Evolutionary conservation across 2,888 invertebrate species (phyloP), one percentile per base, ranked within the genome.

Genomic region (Heterodera filipjevi): DNA sequence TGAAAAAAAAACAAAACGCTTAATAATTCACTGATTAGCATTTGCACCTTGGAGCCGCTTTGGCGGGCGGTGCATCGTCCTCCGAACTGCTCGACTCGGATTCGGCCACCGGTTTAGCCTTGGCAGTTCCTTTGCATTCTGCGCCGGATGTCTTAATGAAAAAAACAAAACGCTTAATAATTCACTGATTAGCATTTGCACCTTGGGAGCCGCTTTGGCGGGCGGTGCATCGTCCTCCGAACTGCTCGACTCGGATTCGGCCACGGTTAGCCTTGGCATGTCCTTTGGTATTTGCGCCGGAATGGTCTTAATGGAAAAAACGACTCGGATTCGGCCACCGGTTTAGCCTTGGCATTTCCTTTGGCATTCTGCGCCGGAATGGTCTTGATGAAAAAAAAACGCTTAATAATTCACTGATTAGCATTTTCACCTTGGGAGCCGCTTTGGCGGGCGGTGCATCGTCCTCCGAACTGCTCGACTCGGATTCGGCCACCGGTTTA

Each of bases 141-240:
- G n/a, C n/a, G 22, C n/a, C 32, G 70, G n/a, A 12, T n/a, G 53
- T 44, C 35, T 82, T n/a, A n/a, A n/a, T n/a, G n/a, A 46, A 14
- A 33, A 32, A 71, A n/a, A n/a, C n/a, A 27, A 30, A 71, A 71
- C n/a, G 2, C 46, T n/a, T 1, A 8, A 44, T 30, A 27, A 71
- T 12, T 14, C 14, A 12, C 1, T 27, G n/a, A 12, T 30, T 16
- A 71, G 27, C 8, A 16, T 3, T 14, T 2, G 3, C 30, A 74
- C 30, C 76, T 78, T 59, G 32, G 49, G 66, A 39, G 70, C 22
- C 71, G 81, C 66, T 66, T 83, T 82, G 70, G 81, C 77, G 27
- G 71, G 71, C 27, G 80, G 71, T 68, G 79, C 74, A n/a, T n/a
- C n/a, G n/a, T n/a, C n/a, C n/a, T n/a, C n/a, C n/a, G 44, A 44